A percentile compares a stretch with the other conserved stretches of the same genome.
These are phyloP conservation scores for Corynorhinus townsendii DNA, from an alignment of 2,113 vertebrate species.

Conservation along the genomic window DNA sequence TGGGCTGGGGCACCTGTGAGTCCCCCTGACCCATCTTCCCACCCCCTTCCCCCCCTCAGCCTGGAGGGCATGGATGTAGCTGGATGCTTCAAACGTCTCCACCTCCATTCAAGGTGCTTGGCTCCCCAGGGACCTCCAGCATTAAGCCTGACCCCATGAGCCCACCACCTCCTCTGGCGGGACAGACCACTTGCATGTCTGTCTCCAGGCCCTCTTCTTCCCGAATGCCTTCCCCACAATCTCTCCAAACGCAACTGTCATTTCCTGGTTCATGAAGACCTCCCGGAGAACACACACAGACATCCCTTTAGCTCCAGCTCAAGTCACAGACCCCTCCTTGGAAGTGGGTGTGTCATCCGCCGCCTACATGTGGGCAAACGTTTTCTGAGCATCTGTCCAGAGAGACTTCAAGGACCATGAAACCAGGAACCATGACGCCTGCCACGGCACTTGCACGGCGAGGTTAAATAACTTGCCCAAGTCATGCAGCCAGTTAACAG, in stretches of 20 bases:
- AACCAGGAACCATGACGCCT: neutral
- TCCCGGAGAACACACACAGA: neutral
- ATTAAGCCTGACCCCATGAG: too few relatives aligned
- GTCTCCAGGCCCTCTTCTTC: neutral
- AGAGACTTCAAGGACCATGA: neutral
- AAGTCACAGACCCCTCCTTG: neutral
- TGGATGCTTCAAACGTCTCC: neutral
- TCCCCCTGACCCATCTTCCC: neutral
- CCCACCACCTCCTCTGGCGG: accelerated
- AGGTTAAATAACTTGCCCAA: too few relatives aligned
- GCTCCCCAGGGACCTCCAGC: neutral
- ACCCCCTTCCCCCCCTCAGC: neutral
- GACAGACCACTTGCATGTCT: neutral
- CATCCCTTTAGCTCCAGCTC: neutral
- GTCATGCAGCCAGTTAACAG: neutral
- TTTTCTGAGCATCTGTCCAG: neutral
- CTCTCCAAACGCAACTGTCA: neutral
- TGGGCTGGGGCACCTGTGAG: neutral
- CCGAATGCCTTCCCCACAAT: neutral
- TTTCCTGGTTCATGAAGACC: neutral
- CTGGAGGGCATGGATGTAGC: neutral
- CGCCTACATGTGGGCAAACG: neutral
- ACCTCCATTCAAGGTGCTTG: neutral
- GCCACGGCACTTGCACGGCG: neutral
- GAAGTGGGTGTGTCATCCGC: neutral